Evolutionary conservation across 53 echinoderm and acorn worm species (phyloP).

Genomic region (Temnopleurus reevesii): DNA sequence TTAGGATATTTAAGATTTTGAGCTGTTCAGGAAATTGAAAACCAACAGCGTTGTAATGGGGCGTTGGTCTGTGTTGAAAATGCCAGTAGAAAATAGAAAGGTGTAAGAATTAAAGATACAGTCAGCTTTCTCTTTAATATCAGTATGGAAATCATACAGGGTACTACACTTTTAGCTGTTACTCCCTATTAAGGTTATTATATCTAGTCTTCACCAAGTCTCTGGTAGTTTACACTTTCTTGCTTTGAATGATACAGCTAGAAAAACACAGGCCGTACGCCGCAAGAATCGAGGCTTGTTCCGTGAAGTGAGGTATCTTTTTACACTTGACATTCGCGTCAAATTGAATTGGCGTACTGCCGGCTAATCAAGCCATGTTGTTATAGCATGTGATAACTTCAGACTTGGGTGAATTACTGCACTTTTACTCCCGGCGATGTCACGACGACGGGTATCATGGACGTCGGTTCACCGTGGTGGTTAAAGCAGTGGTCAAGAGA

Average conservation of each 20-base stretch:
- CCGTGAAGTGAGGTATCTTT: slow-evolving; percentile 3
- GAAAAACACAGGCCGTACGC: slow-evolving; percentile 22
- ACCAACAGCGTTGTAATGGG: too few relatives aligned
- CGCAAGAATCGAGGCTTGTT: slow-evolving; percentile 14
- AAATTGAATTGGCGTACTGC: slow-evolving; percentile 28
- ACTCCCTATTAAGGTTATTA: neutral
- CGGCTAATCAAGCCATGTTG: slow-evolving; percentile 47
- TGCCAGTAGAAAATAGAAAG: too few relatives aligned
- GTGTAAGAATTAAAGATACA: too few relatives aligned
- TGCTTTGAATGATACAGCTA: slow-evolving; percentile 3
- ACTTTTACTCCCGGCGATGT: neutral
- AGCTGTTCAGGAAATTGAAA: too few relatives aligned
- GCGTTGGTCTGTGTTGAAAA: too few relatives aligned
- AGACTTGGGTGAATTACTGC: slow-evolving; percentile 1
- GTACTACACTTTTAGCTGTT: neutral
- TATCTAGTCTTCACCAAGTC: slow-evolving; percentile 7
- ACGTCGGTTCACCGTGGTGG: neutral
- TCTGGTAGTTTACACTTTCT: neutral
- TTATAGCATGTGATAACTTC: slow-evolving; percentile 45
- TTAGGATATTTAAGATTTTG: too few relatives aligned
- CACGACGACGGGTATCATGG: neutral
- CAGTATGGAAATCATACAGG: too few relatives aligned
- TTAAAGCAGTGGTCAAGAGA: neutral
- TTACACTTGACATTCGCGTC: slow-evolving; percentile 48
- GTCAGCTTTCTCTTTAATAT: too few relatives aligned